Conservation (phyloP, 2,113 vertebrate species). For the Cercopithecus mona region DNA sequence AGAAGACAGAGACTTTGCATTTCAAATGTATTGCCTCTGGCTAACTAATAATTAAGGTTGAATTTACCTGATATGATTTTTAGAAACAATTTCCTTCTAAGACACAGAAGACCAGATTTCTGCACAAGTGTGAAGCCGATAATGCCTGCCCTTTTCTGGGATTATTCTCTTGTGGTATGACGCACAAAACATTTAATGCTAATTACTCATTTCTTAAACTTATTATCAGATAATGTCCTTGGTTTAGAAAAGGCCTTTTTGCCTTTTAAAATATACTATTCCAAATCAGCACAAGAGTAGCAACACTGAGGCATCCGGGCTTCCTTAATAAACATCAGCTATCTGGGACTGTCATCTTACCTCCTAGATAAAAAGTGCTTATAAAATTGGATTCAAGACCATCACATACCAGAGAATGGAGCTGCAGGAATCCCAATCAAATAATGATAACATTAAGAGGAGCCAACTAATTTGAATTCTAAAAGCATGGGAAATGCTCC, state of each 20-base stretch:
- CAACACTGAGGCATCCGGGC: not conserved
- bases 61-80: constrained; percentile 37
- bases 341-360: not conserved
- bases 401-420: not conserved
- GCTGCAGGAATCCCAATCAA: not conserved
- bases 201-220: constrained; percentile 48
- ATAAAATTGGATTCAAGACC: not conserved
- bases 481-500: not conserved
- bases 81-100: constrained; percentile 32
- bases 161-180: not conserved
- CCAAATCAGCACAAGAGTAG: not conserved
- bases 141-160: not conserved
- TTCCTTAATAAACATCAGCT: constrained; percentile 9
- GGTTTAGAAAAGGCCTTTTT: constrained; percentile 20
- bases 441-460: not conserved
- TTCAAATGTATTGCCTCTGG: constrained; percentile 46
- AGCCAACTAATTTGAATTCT: not conserved
- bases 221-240: constrained; percentile 52
- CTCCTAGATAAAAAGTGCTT: not conserved
- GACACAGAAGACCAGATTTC: not conserved
- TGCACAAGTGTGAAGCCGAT: not conserved
- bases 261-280: not conserved
- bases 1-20: constrained; percentile 42
- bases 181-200: not conserved
- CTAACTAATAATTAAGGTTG: constrained; percentile 42